Conservation (phyloP, 1,140 invertebrate species). For the Drosophila tani region DNA sequence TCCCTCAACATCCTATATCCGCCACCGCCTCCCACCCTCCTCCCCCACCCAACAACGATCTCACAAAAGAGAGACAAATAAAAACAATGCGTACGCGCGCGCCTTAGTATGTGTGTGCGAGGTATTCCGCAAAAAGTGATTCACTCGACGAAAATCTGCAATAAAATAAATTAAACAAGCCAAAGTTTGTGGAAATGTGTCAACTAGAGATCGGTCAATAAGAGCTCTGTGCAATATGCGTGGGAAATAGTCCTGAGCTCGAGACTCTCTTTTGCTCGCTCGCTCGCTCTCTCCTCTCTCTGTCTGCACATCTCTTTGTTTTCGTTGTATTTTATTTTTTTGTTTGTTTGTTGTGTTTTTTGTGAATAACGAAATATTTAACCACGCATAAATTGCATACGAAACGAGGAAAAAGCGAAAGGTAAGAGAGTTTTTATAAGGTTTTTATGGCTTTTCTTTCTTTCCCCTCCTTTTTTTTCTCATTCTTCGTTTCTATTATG, state of each 20-base stretch:
- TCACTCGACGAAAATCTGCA: slow-evolving; percentile 28
- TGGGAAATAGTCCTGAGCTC: slow-evolving; percentile 6
- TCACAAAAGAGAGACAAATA: background rate
- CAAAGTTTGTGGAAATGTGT: slow-evolving; percentile 19
- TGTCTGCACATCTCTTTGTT: background rate
- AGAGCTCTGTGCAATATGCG: slow-evolving; percentile 19
- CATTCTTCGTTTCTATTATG: background rate
- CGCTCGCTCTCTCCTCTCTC: background rate
- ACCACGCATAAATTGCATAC: slow-evolving; percentile 34
- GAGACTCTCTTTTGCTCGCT: background rate
- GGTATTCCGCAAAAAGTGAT: slow-evolving; percentile 20
- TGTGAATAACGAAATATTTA: slow-evolving; percentile 7
- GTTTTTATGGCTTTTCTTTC: slow-evolving; percentile 22
- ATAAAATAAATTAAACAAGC: slow-evolving; percentile 8
- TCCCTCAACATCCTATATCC: background rate
- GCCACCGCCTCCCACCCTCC: background rate
- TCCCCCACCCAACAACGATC: background rate
- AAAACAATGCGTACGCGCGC: slow-evolving; percentile 18
- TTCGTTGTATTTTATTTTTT: slow-evolving; percentile 10
- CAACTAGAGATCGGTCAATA: slow-evolving; percentile 6
- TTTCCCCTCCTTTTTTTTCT: background rate
- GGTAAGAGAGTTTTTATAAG: slow-evolving; percentile 52
- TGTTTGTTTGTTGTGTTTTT: slow-evolving; percentile 14
- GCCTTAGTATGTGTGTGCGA: slow-evolving; percentile 18
- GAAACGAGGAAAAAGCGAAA: slow-evolving; percentile 55